Conservation (phyloP, 1,140 invertebrate genomes). For the Leptopilina boulardi region DNA sequence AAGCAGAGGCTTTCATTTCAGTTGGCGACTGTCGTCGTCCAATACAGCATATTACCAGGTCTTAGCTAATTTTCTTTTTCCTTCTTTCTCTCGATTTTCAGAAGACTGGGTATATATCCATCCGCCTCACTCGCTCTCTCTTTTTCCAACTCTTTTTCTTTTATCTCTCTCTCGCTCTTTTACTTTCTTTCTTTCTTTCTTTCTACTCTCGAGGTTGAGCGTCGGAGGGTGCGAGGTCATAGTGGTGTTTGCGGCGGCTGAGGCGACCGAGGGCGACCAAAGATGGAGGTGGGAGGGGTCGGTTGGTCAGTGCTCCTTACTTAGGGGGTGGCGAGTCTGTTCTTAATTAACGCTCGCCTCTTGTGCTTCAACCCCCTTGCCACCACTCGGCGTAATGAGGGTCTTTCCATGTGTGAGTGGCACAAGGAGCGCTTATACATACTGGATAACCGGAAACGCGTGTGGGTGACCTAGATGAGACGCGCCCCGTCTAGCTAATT, state of each 20-base stretch:
- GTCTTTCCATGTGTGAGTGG: constrained; percentile 63
- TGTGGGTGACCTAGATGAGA: constrained; percentile 75
- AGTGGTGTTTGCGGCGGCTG: constrained; percentile 48
- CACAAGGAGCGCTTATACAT: constrained; percentile 50
- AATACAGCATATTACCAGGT: constrained; percentile 67
- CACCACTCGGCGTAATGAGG: constrained; percentile 71
- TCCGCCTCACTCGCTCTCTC: constrained; percentile 11
- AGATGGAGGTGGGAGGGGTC: constrained; percentile 37
- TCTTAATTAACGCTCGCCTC: constrained; percentile 76
- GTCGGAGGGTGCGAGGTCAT: constrained; percentile 59
- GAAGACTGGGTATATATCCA: neutral
- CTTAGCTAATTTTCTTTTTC: constrained; percentile 66
- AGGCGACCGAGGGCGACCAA: constrained; percentile 57
- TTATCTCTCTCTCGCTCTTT: constrained; percentile 47
- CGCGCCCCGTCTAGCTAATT: constrained; percentile 75
- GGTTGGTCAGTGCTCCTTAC: constrained; percentile 74
- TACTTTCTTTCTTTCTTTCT: constrained; percentile 38
- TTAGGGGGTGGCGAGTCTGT: constrained; percentile 75
- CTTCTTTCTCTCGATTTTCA: constrained; percentile 38
- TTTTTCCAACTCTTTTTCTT: constrained; percentile 38
- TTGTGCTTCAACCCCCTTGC: constrained; percentile 74
- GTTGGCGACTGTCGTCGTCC: constrained; percentile 56
- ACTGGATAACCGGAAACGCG: constrained; percentile 48
- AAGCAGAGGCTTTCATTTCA: constrained; percentile 54
- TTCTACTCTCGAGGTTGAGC: constrained; percentile 49